Base-by-base conservation (phyloP, 2,888 invertebrate species). In the Tetragonisca angustula region DNA sequence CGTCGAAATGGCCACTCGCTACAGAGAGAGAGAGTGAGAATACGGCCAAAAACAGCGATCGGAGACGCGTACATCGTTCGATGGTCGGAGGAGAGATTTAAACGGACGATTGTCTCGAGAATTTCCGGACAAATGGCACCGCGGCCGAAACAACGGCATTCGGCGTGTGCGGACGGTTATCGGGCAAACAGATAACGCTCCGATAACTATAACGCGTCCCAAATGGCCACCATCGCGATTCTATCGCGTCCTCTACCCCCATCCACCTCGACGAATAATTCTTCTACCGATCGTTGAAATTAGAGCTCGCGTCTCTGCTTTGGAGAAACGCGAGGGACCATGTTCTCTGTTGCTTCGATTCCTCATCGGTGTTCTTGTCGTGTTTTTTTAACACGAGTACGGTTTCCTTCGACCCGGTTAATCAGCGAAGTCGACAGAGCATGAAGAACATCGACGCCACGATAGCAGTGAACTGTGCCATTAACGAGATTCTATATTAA, bases 81-180 rank as follows among this genome's bases (percentile, higher is more conserved):
- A 9, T 24, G 24, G 17, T n/a, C 50, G 49, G 27, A 21, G 49
- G 56, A 21, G 32, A 21, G 68, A 59, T 59, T 77, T 72, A 62
- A 75, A 72, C 71, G 80, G 54, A 64, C 75, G 49, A 79, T 85
- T 73, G 79, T 79, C 76, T 77, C 69, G 79, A 74, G 80, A 80
- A 76, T 84, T 85, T 79, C 76, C 80, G 54, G 80, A 68, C 70
- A 75, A 84, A 70, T 32, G 80, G 76, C 61, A 50, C 43, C n/a
- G 24, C 50, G 79, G 74, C 43, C 15, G 61, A 64, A 32, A 65
- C 62, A 71, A 11, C 81, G 56, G 54, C 52, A 27, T 62, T 69
- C 72, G 64, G 43, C 52, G 3, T 52, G 3, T 52, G 50, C 49
- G 61, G 43, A 71, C 84, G 61, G 75, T 80, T 80, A 85, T 80